Evolutionary conservation across 2,113 vertebrate species (phyloP), one percentile per base, ranked within the genome.

Genomic region (Ptyas mucosa): DNA sequence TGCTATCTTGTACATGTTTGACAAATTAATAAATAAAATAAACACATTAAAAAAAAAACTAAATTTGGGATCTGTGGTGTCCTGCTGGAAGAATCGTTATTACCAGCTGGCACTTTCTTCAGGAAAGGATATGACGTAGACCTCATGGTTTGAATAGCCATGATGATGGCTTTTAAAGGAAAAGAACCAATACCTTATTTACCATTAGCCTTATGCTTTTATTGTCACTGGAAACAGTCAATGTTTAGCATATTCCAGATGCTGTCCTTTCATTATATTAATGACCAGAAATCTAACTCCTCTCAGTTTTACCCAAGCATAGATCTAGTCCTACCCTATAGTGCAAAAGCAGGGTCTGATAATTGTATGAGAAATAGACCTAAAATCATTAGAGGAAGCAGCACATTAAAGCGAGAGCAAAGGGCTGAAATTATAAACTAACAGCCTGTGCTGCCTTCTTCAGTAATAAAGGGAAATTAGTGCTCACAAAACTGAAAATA

Each of bases 371-470:
- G 43, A 57, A 88, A 49, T 29, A 55, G 26, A 24, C n/a, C 6
- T 90, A 53, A 57, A 81, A 61, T 51, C 23, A 57, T 87, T 53
- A 53, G 49, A 49, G 51, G 39, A 34, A 54, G 21, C 24, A 88
- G 57, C 6, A 34, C 58, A 88, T 69, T 55, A 93, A 54, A 58
- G 20, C 21, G 39, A 93, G 8, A 91, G 43, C 43, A 88, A 81
- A 88, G 86, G 53, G 88, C 52, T 57, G 58, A 88, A 91, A 91
- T 91, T 91, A 93, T 55, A 91, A 86, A 69, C 58, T 81, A 43
- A 88, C 86, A 93, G 85, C 54, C 43, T 57, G 26, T 57, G 43
- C 58, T 57, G 20, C 20, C 23, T 75, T 88, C 58, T 88, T 89
- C 24, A 34, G 3, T 55, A 88, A 87, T 88, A 61, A 81, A 88